Conservation (phyloP, 2,113 vertebrate species). For the Corydoras maculifer region DNA sequence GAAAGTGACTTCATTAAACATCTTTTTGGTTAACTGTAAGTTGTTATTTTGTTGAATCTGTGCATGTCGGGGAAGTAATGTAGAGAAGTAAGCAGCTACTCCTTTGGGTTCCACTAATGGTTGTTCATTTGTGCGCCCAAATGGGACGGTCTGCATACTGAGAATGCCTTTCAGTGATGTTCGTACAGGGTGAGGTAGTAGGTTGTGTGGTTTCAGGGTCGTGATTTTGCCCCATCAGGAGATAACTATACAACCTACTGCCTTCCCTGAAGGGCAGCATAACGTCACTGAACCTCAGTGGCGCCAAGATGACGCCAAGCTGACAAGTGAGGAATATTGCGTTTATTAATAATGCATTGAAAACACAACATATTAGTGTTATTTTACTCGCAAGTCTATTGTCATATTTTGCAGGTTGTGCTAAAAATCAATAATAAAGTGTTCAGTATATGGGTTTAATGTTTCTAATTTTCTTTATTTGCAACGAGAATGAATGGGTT, state of each 20-base stretch:
- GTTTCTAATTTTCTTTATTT: no score
- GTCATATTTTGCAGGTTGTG: no score
- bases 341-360: not conserved
- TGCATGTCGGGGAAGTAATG: no score
- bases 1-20: not conserved
- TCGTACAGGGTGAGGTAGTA: conserved; percentile 98
- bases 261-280: conserved; percentile 91
- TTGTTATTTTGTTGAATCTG: no score
- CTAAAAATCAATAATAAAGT: no score
- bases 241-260: conserved; percentile 99
- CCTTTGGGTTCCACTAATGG: conserved; percentile 15
- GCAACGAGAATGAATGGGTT: no score
- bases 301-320: not conserved
- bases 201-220: conserved; percentile 99
- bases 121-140: conserved; percentile 21
- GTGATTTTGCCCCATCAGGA: conserved; percentile 96
- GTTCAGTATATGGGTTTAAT: no score
- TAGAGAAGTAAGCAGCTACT: not conserved
- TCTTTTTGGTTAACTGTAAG: not conserved
- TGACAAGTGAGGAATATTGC: no score
- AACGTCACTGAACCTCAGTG: conserved; percentile 46
- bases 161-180: conserved; percentile 53
- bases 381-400: not conserved
- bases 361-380: not conserved
- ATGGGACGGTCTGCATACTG: not conserved